These are phyloP conservation scores for Acyrthosiphon pisum DNA, from an alignment of 1,140 invertebrate species.

Conservation along the genomic window DNA sequence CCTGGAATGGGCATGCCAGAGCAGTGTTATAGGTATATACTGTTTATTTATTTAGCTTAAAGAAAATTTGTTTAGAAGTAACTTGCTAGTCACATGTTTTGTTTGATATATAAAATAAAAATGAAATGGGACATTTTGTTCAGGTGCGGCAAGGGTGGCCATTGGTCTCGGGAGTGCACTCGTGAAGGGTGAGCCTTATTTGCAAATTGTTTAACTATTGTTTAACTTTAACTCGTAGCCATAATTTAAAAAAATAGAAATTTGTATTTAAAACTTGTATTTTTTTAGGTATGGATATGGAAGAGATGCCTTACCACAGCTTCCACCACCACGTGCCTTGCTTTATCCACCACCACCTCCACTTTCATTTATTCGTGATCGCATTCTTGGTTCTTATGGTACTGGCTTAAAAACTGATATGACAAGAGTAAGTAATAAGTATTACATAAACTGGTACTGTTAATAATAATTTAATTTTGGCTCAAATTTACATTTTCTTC, in stretches of 20 bases:
- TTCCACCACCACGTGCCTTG: slow-evolving; percentile 47
- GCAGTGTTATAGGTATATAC: slow-evolving; percentile 77
- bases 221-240: slow-evolving; percentile 35
- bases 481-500: neutral
- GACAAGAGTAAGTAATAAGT: slow-evolving; percentile 23
- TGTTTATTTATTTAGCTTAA: slow-evolving; percentile 16
- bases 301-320: slow-evolving; percentile 37
- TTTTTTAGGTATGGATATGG: slow-evolving; percentile 48
- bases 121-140: slow-evolving; percentile 57
- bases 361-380: slow-evolving; percentile 80
- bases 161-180: slow-evolving; percentile 94
- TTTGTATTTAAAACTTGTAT: slow-evolving; percentile 17
- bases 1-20: slow-evolving; percentile 95
- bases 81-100: slow-evolving; percentile 54
- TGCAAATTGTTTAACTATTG: slow-evolving; percentile 61
- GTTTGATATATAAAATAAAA: slow-evolving; percentile 35
- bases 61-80: slow-evolving; percentile 56
- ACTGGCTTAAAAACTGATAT: slow-evolving; percentile 51
- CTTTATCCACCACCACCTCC: slow-evolving; percentile 85
- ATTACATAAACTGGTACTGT: neutral
- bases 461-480: neutral
- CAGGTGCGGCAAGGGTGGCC: slow-evolving; percentile 87
- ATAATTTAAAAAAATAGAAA: neutral
- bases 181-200: slow-evolving; percentile 61
- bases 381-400: slow-evolving; percentile 74